phyloP scores from a whole-genome alignment of 2,888 invertebrate genomes.

The Parascotia fuliginaria region DNA sequence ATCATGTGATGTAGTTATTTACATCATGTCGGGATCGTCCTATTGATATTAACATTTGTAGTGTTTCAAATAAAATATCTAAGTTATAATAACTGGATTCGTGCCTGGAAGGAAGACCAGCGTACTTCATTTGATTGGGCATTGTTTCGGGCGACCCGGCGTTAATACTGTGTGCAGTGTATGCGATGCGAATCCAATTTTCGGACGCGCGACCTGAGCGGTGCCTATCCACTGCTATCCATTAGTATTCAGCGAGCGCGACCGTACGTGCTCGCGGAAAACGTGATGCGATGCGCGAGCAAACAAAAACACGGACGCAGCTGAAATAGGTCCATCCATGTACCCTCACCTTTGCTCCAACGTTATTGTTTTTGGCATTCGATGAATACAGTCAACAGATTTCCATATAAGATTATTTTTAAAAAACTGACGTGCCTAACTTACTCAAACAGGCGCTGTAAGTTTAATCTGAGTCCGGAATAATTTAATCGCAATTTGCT shows the following conservation, averaged over 20 bases:
- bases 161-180: conserved; percentile 65
- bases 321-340: conserved; percentile 61
- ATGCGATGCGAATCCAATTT: conserved; percentile 76
- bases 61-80: conserved; percentile 21
- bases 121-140: conserved; percentile 73
- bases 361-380: conserved; percentile 49
- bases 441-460: neutral
- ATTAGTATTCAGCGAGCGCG: conserved; percentile 68
- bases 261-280: conserved; percentile 64
- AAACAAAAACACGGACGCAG: conserved; percentile 68
- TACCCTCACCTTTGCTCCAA: conserved; percentile 44
- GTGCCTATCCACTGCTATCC: conserved; percentile 54
- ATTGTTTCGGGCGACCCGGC: conserved; percentile 67
- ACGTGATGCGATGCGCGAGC: conserved; percentile 68
- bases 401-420: neutral
- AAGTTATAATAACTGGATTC: conserved; percentile 31
- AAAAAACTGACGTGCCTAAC: neutral
- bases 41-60: conserved; percentile 17
- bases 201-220: conserved; percentile 60
- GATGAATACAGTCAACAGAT: neutral
- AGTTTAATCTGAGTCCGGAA: neutral
- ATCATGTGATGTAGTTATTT: too few species aligned
- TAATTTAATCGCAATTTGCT: conserved; percentile 49
- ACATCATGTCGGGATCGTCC: neutral
- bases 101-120: conserved; percentile 16